Percentiles rank a stretch among this genome's conserved stretches.
These are phyloP conservation scores for Luperina nickerlii DNA, from an alignment of 2,888 invertebrate species.

Conservation along the genomic window DNA sequence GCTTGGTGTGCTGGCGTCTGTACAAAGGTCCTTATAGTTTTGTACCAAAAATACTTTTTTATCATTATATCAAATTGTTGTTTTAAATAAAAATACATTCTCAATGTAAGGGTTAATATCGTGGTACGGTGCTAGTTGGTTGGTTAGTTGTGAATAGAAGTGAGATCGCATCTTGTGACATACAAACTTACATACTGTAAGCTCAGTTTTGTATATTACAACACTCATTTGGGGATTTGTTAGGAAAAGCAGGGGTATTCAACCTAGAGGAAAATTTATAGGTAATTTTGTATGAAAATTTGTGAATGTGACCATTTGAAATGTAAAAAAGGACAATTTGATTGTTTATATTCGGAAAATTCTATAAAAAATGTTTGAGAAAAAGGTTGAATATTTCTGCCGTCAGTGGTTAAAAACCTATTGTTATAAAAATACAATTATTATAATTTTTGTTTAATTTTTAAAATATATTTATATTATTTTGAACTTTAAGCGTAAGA, in stretches of 20 bases:
- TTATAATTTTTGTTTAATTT: slow-evolving; percentile 38
- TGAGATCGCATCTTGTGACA: slow-evolving; percentile 58
- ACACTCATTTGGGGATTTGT: slow-evolving; percentile 25
- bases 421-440: slow-evolving; percentile 45
- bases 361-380: not conserved
- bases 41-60: slow-evolving; percentile 10
- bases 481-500: slow-evolving; percentile 22
- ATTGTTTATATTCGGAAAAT: slow-evolving; percentile 23
- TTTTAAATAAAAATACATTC: slow-evolving; percentile 58
- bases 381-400: slow-evolving; percentile 37
- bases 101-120: slow-evolving; percentile 65
- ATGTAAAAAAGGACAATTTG: slow-evolving; percentile 25
- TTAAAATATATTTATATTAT: slow-evolving; percentile 33
- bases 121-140: slow-evolving; percentile 65
- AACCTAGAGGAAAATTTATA: slow-evolving; percentile 11
- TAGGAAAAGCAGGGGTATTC: slow-evolving; percentile 31
- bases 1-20: too few relatives aligned
- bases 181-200: slow-evolving; percentile 21
- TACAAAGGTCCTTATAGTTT: not conserved
- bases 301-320: slow-evolving; percentile 14
- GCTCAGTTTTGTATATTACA: slow-evolving; percentile 30
- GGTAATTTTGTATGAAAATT: slow-evolving; percentile 13
- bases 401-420: slow-evolving; percentile 40
- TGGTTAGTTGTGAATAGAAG: slow-evolving; percentile 41
- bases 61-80: slow-evolving; percentile 10